Evolutionary conservation across 2,113 vertebrate species (phyloP), one percentile per base, ranked within the genome.

Genomic region (Actenoides lindsayi): DNA sequence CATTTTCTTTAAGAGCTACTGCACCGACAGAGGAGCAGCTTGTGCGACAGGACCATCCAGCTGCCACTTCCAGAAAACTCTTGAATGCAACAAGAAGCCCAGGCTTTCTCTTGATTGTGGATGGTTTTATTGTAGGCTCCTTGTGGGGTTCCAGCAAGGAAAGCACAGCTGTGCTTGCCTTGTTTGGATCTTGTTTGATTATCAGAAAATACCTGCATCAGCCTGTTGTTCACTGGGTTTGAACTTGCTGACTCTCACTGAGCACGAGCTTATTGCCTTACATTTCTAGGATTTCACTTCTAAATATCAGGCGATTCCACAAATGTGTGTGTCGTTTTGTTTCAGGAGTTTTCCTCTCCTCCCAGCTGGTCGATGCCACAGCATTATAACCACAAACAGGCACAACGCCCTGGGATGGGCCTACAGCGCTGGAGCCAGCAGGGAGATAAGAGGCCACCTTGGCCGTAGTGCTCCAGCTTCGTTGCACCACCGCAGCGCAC

Each of bases 401-500:
- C 44, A 54, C 60, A 63, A 23, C 0, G 6, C 64, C 82, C 63
- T 51, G 60, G 88, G 82, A 59, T 1, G 10, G n/a, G 75, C 60
- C 56, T 37, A 1, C 30, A 50, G 39, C 4, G 0, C 46, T 83
- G 51, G 59, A 88, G 75, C 37, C 16, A 1, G 23, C 0, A 0
- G 25, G 20, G 20, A 93, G 93, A 87, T 92, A 89, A 87, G 86
- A 56, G 37, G 15, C 21, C 60, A 35, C 15, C 42, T 67, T 51
- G 68, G 79, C 68, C 1, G 1, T 0, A 0, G 59, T 41, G 19
- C 35, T 62, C 67, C 0, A 0, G n/a, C 50, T 83, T 64, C 30
- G 73, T 91, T 1, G 0, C 33, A 12, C 46, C 1, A 1, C 44
- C 3, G 0, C 0, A 1, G 41, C 1, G 1, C 11, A 41, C 0